Evolutionary conservation across 2,797 vertebrate genomes (phyloP).

Genomic region (Artibeus lituratus): DNA sequence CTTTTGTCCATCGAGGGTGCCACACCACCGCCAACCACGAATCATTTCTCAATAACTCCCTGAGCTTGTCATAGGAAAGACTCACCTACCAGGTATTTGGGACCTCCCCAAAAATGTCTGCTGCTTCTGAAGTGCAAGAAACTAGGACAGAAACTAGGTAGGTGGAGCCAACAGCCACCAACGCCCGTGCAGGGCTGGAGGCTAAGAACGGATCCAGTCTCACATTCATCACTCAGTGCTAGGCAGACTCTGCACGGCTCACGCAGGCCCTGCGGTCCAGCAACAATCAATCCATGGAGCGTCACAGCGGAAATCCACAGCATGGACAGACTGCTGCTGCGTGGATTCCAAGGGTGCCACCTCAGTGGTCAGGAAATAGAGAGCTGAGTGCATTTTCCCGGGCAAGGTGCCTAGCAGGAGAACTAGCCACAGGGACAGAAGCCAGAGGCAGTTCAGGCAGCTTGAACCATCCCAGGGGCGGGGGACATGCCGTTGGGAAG

Average conservation of each 20-base stretch:
- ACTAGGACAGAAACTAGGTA: accelerated
- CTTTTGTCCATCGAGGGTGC: not conserved
- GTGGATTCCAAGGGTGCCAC: not conserved
- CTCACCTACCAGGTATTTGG: not conserved
- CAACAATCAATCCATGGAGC: not conserved
- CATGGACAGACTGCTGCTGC: not conserved
- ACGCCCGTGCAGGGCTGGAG: not conserved
- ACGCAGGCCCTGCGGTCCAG: not conserved
- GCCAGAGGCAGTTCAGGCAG: not conserved
- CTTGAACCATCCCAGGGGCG: not conserved
- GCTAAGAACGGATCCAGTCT: not conserved
- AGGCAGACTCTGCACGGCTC: not conserved
- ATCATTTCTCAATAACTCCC: not conserved
- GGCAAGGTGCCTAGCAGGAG: not conserved
- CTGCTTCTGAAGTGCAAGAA: not conserved
- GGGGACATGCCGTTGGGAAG: not conserved
- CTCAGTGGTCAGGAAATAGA: not conserved
- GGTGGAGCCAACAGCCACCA: not conserved
- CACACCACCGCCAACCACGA: not conserved
- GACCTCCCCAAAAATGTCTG: not conserved
- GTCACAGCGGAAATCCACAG: not conserved
- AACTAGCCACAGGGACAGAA: not conserved
- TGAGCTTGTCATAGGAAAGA: not conserved
- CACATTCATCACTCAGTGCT: accelerated
- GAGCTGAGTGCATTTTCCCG: not conserved